Conservation (phyloP, 2,888 invertebrate species). For the Danaus chrysippus region DNA sequence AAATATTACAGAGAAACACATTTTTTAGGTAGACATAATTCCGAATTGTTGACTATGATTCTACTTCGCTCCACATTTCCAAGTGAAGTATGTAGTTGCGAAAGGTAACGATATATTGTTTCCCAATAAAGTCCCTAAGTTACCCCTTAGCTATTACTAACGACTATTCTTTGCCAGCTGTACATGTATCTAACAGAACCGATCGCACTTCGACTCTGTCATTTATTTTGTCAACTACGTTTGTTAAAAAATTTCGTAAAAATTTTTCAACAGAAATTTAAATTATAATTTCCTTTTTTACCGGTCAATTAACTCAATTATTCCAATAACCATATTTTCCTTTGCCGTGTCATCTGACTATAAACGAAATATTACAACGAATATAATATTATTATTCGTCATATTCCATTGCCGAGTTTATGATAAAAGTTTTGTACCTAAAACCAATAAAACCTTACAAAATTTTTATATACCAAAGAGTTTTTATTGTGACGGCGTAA, state of each 20-base stretch:
- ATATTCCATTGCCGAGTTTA: too few species aligned
- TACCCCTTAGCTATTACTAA: conserved; percentile 65
- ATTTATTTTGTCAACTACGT: conserved; percentile 53
- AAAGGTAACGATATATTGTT: conserved; percentile 62
- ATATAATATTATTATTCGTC: too few species aligned
- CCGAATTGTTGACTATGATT: conserved; percentile 17
- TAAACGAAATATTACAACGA: conserved; percentile 3
- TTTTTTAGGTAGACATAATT: conserved; percentile 5
- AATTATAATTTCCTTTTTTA: conserved; percentile 31
- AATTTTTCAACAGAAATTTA: conserved; percentile 30
- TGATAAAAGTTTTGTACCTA: too few species aligned
- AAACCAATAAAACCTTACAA: too few species aligned
- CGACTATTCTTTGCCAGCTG: conserved; percentile 58
- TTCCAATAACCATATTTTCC: conserved; percentile 29
- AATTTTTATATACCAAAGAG: too few species aligned
- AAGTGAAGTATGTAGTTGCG: conserved; percentile 42
- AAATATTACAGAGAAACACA: neutral
- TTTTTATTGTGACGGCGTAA: conserved; percentile 15
- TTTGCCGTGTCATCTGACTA: conserved; percentile 21
- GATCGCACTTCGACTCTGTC: conserved; percentile 63
- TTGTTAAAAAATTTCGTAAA: conserved; percentile 46
- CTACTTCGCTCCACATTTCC: conserved; percentile 35
- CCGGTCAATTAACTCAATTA: conserved; percentile 34
- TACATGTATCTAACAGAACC: conserved; percentile 71
- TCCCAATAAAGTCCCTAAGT: conserved; percentile 53